These are phyloP conservation scores for Oxygymnocypris stewartii DNA, from an alignment of 2,113 vertebrate species.

Conservation along the genomic window DNA sequence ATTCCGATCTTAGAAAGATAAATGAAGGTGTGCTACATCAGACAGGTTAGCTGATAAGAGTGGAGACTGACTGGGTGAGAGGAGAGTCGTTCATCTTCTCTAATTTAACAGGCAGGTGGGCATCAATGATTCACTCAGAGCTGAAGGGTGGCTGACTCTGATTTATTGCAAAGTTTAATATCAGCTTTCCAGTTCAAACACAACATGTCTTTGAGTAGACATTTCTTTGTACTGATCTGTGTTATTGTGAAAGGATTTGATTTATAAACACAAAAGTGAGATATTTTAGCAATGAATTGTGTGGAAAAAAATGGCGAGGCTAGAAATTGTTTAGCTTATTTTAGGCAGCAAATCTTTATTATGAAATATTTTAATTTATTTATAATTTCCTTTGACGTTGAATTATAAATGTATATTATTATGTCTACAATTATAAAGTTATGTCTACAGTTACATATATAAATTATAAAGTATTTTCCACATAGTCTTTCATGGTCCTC, in stretches of 20 bases:
- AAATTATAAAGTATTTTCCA: background rate
- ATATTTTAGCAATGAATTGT: background rate
- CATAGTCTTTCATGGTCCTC: too few relatives aligned
- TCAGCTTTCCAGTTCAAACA: background rate
- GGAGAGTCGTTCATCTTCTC: background rate
- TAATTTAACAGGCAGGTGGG: too few relatives aligned
- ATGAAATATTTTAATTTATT: background rate
- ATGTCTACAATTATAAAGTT: background rate
- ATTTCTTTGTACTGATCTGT: background rate
- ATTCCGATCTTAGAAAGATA: conserved; percentile 49
- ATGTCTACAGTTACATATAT: background rate
- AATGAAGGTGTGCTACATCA: background rate
- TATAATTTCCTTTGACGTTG: background rate
- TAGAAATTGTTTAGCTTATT: background rate
- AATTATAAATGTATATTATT: background rate
- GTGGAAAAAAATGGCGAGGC: background rate
- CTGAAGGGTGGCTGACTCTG: background rate
- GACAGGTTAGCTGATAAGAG: background rate
- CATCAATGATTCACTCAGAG: background rate
- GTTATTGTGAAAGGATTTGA: background rate
- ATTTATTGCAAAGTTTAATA: background rate
- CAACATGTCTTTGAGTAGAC: background rate
- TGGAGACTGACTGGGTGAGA: background rate
- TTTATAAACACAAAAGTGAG: background rate
- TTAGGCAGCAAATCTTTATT: background rate